Evolutionary conservation across 2,888 invertebrate genomes (phyloP), one percentile per base, ranked within the genome.

Genomic region (Drosophila macrospina): DNA sequence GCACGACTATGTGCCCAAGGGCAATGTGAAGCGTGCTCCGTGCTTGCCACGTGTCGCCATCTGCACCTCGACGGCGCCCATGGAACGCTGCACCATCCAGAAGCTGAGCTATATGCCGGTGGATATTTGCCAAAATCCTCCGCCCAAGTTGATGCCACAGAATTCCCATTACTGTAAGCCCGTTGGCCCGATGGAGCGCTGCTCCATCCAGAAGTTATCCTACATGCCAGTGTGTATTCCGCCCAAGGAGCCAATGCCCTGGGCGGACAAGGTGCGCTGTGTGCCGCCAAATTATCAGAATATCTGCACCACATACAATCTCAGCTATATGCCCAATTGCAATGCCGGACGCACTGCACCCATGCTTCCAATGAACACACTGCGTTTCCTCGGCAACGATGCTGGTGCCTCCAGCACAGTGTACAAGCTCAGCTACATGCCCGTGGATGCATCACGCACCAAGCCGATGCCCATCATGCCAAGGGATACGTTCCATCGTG

Each of bases 1-100:
- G 39, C 95, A 95, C 89, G 96, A 96, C 92, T 96, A 93, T 85
- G 95, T 95, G 41, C 94, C 95, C 1, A 95, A 95, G 81, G 94
- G 94, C 0, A 93, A 93, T 61, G 93, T 86, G 32, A 89, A 80
- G 65, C 79, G 89, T 2, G 63, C 69, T 8, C 87, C 89, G 0
- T 86, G 90, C 39, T 24, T 64, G 30, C 91, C 90, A 0, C 59
- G 68, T 0, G 75, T 78, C 13, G 88, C 88, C 20, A 89, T 92
- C 20, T 80, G 75, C 37, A 85, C 79, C 30, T 78, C 80, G 3
- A 78, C 78, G 28, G 92, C 86, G 4, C 90, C 91, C 2, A 66
- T 92, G 41, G 91, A 92, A 47, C 89, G 89, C 15, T 89, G 89
- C 56, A 92, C 92, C 10, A 80, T 92, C 5, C 91, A 91, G 45